Base-by-base conservation (phyloP, 2,888 invertebrate species). In the Thysanoteuthis rhombus region DNA sequence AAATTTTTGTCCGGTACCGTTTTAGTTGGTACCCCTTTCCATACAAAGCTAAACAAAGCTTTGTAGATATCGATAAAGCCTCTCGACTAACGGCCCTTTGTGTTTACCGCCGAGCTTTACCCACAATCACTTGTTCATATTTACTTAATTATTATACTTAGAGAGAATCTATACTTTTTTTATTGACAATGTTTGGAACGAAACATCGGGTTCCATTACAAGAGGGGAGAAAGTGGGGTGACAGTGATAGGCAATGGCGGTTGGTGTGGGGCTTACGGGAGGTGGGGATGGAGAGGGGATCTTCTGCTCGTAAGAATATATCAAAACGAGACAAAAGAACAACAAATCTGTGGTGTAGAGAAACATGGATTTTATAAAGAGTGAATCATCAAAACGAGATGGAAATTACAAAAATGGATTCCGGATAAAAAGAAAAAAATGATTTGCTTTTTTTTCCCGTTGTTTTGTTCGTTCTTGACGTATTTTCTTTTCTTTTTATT, bases 391-490 rank as follows among this genome's bases (percentile, higher is more conserved):
- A 58, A 58, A 42, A 42, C 10, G 42, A 42, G 16, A 36, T n/a
- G n/a, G 19, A 36, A 75, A 75, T 75, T 75, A 36, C n/a, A 75
- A n/a, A 75, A 75, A 75, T 36, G 75, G 75, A 75, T 75, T 75
- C 36, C 19, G 12, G 16, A n/a, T n/a, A 36, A 75, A n/a, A 75
- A n/a, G 22, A 25, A 22, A 5, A 25, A 25, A 25, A 22, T 22
- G 5, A 5, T 52, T 25, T 22, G 4, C 5, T 1, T 22, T 1
- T n/a, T n/a, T n/a, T 10, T 0, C 16, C n/a, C 8, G 32, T n/a
- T 5, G 0, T 75, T n/a, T 75, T 0, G 12, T 32, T n/a, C n/a
- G 1, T n/a, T 8, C 1, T 32, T n/a, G 32, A 75, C 16, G 10
- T 75, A 1, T 32, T 1, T n/a, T 10, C n/a, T 32, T 75, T 75